Evolutionary conservation across 2,113 vertebrate species (phyloP), one percentile per base, ranked within the genome.

Genomic region (Calypte anna): DNA sequence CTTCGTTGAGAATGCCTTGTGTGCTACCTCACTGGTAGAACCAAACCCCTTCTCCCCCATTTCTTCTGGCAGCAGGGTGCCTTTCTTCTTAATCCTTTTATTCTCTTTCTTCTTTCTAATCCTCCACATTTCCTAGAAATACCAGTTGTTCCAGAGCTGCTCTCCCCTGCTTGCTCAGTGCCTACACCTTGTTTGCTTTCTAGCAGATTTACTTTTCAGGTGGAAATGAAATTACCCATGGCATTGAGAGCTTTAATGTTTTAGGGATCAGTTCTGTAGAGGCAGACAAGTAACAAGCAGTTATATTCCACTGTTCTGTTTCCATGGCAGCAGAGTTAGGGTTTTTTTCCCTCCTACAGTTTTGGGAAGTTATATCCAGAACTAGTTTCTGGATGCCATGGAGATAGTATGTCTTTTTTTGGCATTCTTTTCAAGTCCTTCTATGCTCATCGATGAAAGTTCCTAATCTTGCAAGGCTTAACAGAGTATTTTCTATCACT

Each of bases 321-420:
- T 90, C 92, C 90, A 94, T 93, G 75, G 93, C 33, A 96, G 50
- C 91, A 79, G 90, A 91, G 85, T 87, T 80, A 54, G 18, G 4
- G 12, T 25, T 12, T 69, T 76, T 87, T 84, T 84, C 27, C 31
- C 61, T 80, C 50, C 54, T 85, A 68, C 87, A 90, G 9, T 76
- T 95, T 91, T 90, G 74, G 62, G 36, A 91, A 90, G 58, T 95
- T 94, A 76, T 66, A 94, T 94, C 55, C 83, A 91, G 92, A 93
- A 80, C 19, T 62, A 62, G 30, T 46, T 91, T 14, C 70, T 85
- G 40, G 70, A 46, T 93, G 69, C 93, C 93, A 95, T 96, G 93
- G 95, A 95, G 93, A 94, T 62, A 51, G 17, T 9, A 55, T 59
- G 30, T 57, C 38, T 87, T 90, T 95, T 82, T 93, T 88, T 67